Evolutionary conservation across 2,113 vertebrate genomes (phyloP), one percentile per base, ranked within the genome.

Genomic region (Synchiropus splendidus): DNA sequence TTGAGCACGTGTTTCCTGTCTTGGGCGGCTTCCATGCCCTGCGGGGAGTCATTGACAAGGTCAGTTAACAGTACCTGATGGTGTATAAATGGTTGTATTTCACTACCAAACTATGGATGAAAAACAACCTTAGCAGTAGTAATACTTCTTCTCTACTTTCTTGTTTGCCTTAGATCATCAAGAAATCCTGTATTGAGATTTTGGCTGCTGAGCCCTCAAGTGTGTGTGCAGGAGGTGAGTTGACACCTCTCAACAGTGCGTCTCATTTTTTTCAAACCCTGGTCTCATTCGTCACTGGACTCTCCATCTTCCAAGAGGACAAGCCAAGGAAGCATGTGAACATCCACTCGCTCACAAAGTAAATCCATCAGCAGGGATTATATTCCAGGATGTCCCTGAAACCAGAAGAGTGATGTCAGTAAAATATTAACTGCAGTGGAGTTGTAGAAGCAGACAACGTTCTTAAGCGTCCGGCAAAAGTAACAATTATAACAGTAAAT

Each of bases 101-200:
- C n/a, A n/a, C n/a, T n/a, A n/a, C n/a, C n/a, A n/a, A n/a, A n/a
- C n/a, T n/a, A n/a, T n/a, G n/a, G n/a, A n/a, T n/a, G n/a, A n/a
- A n/a, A n/a, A n/a, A n/a, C n/a, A n/a, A n/a, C n/a, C n/a, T n/a
- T n/a, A n/a, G n/a, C n/a, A n/a, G n/a, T n/a, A n/a, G n/a, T n/a
- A n/a, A n/a, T n/a, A n/a, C n/a, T n/a, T n/a, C n/a, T n/a, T n/a
- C n/a, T n/a, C n/a, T n/a, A n/a, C n/a, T n/a, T n/a, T n/a, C n/a
- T 35, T 32, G 12, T 44, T 12, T 31, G 45, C 66, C 77, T 6
- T 45, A 93, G 90, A 89, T 97, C 51, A 81, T 89, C 54, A 86
- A 83, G 77, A 92, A 88, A 37, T 87, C 87, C 59, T 94, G 91
- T 62, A 88, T 92, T 56, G 89, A 95, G 78, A 89, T 94, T 54